Conservation (phyloP, 1,140 invertebrate species). For the Magallana angulata region DNA sequence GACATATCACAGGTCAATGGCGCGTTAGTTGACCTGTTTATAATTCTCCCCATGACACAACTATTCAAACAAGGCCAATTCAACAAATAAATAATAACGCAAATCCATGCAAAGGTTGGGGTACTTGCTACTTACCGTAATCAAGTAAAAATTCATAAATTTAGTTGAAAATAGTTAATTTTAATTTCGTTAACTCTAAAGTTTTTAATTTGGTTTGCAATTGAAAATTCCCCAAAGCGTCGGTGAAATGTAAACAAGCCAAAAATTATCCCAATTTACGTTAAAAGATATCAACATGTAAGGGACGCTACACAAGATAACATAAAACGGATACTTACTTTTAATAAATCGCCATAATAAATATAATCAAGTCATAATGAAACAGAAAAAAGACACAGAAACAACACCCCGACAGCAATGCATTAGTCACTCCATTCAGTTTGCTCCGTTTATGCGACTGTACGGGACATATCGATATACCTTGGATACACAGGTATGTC, state of each 20-base stretch:
- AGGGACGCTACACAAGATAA: not conserved
- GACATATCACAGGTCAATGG: not conserved
- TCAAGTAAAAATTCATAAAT: too few species aligned
- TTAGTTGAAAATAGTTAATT: too few species aligned
- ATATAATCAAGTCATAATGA: not conserved
- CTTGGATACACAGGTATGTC: constrained; percentile 15
- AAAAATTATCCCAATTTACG: not conserved
- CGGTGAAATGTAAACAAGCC: too few species aligned
- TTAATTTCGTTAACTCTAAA: too few species aligned
- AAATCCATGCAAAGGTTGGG: too few species aligned
- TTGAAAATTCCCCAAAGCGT: too few species aligned
- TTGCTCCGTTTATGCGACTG: not conserved
- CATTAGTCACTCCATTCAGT: constrained; percentile 15
- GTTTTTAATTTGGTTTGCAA: too few species aligned
- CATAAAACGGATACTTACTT: not conserved
- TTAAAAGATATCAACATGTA: not conserved
- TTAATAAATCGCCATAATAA: not conserved
- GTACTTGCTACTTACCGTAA: too few species aligned
- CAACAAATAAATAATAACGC: not conserved
- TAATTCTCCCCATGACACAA: not conserved
- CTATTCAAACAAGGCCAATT: not conserved
- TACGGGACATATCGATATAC: not conserved
- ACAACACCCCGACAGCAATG: constrained; percentile 23
- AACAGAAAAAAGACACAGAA: not conserved
- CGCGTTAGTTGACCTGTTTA: constrained; percentile 21